Percentiles rank a stretch among this genome's conserved stretches.
Evolutionary conservation across 2,113 vertebrate species (phyloP).

Genomic region (Siniperca knerii): DNA sequence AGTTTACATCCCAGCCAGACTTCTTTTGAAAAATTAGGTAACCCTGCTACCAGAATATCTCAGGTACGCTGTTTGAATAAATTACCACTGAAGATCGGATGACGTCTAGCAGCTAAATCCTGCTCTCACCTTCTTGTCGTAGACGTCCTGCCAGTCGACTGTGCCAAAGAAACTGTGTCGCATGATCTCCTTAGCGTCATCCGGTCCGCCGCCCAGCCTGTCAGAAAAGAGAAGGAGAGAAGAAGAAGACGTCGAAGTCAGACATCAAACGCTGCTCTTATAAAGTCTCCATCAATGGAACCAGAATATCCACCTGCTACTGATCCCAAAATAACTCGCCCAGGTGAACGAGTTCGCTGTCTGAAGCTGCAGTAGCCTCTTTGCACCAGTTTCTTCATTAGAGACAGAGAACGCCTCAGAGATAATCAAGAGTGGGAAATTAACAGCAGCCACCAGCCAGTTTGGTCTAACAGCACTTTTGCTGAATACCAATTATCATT

Average conservation of each 20-base stretch:
- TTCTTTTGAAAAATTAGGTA: conserved; percentile 48
- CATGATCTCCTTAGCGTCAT: conserved; percentile 98
- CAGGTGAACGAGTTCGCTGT: conserved; percentile 64
- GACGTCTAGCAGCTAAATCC: conserved; percentile 32
- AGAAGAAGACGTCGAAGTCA: conserved; percentile 25
- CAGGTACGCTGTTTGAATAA: conserved; percentile 27
- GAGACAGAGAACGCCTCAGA: conserved; percentile 41
- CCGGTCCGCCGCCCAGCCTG: conserved; percentile 95
- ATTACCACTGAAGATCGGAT: conserved; percentile 14
- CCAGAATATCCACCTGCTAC: conserved; percentile 72
- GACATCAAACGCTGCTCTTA: conserved; percentile 49
- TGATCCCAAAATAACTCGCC: conserved; percentile 62
- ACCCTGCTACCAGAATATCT: conserved; percentile 66
- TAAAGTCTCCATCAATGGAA: conserved; percentile 64
- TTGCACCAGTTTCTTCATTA: conserved; percentile 30
- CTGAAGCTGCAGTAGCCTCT: conserved; percentile 45
- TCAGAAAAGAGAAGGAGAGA: conserved; percentile 20
- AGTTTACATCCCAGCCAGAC: conserved; percentile 44
- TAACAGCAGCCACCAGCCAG: conserved; percentile 27
- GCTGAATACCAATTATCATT: conserved; percentile 1
- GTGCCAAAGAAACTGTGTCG: conserved; percentile 94
- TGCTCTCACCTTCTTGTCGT: conserved; percentile 95
- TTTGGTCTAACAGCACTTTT: conserved; percentile 17
- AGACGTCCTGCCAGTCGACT: conserved; percentile 96
- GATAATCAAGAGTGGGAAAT: conserved; percentile 34